phyloP scores from a whole-genome alignment of 1,140 invertebrate species.

The Dreissena polymorpha region DNA sequence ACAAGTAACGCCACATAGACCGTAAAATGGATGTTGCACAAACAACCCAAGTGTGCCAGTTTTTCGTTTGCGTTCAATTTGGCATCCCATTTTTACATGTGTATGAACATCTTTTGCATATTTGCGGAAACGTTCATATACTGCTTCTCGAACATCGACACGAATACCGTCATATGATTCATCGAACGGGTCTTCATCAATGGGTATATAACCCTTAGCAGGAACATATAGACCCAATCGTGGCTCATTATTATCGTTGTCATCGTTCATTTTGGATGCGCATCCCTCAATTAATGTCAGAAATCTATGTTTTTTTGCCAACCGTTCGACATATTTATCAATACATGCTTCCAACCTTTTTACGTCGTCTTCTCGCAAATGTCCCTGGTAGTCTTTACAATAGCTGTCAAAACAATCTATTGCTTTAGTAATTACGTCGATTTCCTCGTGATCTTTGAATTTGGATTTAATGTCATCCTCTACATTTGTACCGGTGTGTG shows the following conservation, averaged over 20 bases:
- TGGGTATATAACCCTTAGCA: constrained; percentile 16
- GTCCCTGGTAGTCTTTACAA: too few relatives aligned
- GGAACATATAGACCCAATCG: not conserved
- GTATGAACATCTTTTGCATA: not conserved
- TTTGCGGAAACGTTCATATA: not conserved
- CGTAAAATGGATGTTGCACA: constrained; percentile 7
- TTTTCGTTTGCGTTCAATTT: not conserved
- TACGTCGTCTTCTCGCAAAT: too few relatives aligned
- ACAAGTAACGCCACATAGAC: constrained; percentile 7
- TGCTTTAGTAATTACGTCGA: too few relatives aligned
- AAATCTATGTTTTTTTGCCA: too few relatives aligned
- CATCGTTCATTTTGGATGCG: not conserved
- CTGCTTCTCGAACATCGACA: constrained; percentile 3
- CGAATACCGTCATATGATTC: constrained; percentile 1
- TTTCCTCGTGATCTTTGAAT: too few relatives aligned
- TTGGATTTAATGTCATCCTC: too few relatives aligned
- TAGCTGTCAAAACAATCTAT: too few relatives aligned
- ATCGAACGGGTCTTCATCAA: constrained; percentile 1
- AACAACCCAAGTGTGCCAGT: constrained; percentile 4
- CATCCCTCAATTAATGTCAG: too few relatives aligned
- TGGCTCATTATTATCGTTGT: not conserved
- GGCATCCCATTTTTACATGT: not conserved
- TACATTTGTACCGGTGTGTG: too few relatives aligned
- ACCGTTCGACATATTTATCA: too few relatives aligned
- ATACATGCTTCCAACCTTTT: too few relatives aligned